Evolutionary conservation across 2,113 vertebrate species (phyloP).

Genomic region (Ifrita kowaldi): DNA sequence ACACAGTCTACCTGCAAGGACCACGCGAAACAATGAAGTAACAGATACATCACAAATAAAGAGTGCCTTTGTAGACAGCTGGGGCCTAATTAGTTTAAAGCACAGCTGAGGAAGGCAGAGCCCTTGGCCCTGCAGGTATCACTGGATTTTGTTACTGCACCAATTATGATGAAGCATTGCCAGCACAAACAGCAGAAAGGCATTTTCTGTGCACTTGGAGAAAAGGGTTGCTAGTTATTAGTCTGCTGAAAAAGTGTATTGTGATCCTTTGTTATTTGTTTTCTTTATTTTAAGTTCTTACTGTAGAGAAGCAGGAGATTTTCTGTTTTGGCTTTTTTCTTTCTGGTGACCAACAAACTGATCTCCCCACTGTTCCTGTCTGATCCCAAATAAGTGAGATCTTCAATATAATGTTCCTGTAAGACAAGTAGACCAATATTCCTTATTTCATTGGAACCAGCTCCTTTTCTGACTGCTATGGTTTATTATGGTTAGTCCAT

Average conservation of each 20-base stretch:
- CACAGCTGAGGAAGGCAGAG: neutral
- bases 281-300: neutral
- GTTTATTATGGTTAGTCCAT: constrained; percentile 44
- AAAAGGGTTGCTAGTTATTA: neutral
- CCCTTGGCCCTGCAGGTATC: neutral
- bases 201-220: neutral
- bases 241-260: neutral
- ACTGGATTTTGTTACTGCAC: neutral
- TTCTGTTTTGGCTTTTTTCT: neutral
- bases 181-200: neutral
- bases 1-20: neutral
- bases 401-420: neutral
- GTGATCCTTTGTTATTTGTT: neutral
- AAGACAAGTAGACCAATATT: neutral
- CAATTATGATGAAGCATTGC: neutral
- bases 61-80: neutral
- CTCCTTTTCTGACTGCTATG: constrained; percentile 7
- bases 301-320: neutral
- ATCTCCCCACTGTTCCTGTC: neutral
- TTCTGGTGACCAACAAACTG: neutral
- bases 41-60: neutral
- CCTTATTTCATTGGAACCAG: neutral
- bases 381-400: neutral
- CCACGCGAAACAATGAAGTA: neutral
- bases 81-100: neutral